Base-by-base conservation (phyloP, 2,797 vertebrate genomes). In the Aldrovandia affinis region DNA sequence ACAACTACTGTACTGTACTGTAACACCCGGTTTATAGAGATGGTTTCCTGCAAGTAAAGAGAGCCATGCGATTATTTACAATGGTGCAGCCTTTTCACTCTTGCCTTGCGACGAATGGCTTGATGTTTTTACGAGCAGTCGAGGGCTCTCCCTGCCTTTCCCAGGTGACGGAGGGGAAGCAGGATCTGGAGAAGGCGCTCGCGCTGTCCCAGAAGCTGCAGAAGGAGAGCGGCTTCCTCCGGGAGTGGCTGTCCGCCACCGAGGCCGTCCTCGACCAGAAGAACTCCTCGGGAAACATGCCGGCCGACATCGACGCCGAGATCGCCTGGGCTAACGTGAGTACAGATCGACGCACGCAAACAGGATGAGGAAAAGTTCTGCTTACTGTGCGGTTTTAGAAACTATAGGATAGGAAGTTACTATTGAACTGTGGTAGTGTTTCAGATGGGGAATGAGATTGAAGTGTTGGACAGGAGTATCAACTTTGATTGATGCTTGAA, bases 121-220 rank as follows among this genome's bases (percentile, higher is more conserved):
- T 12, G 12, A 6, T 50, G 47, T 50, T 50, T 12, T 30, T 14
- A 30, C 1, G 0, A 33, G 14, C n/a, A 30, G 3, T 12, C 36
- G 33, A 15, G 33, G 2, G 63, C 30, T 68, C 2, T 30, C n/a
- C 47, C 10, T 12, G 70, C 30, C 50, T 47, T 52, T 63, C 78
- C 1, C 87, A 98, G 98, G 98, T 99, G 83, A 99, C 98, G 0
- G 98, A 99, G 88, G 97, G 98, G 6, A 99, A 99, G 83, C 98
- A 99, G 92, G 97, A 98, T 83, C 93, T 99, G 0, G 98, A 99
- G 88, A 96, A 96, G 89, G 97, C 98, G 25, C 91, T 97, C 10
- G 95, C 96, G 78, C 91, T 99, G 81, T 95, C 98, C 77, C 95
- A 96, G 75, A 97, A 93, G 89, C 94, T 98, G 90, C 97, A 92